Percentiles rank a stretch among this genome's conserved stretches.
Conservation (phyloP, 2,888 invertebrate genomes). For the Sesamia inferens region DNA sequence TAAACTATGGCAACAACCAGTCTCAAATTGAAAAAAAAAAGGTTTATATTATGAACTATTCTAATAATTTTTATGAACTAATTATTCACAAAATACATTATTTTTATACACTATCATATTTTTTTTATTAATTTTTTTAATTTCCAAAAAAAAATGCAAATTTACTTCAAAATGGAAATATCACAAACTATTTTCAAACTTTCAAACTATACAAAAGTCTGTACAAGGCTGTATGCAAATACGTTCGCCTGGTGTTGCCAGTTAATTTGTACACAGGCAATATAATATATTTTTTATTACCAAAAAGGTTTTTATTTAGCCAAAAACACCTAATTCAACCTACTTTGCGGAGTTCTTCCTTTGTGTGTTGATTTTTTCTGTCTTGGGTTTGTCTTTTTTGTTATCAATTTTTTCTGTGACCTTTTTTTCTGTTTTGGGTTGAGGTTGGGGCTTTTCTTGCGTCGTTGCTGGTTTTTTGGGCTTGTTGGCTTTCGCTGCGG, state of each 20-base stretch:
- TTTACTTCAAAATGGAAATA: conserved; percentile 62
- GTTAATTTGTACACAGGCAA: conserved; percentile 58
- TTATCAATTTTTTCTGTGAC: conserved; percentile 62
- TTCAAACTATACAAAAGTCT: conserved; percentile 62
- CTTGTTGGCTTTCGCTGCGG: conserved; percentile 85
- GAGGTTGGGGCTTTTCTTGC: conserved; percentile 62
- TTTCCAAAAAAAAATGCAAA: conserved; percentile 61
- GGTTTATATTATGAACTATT: conserved; percentile 10
- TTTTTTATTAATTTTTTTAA: conserved; percentile 42
- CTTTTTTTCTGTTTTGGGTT: conserved; percentile 63
- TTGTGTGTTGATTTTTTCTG: conserved; percentile 64
- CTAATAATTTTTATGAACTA: conserved; percentile 52
- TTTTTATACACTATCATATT: conserved; percentile 61
- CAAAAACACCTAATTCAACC: conserved; percentile 52
- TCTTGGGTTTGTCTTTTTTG: conserved; percentile 63
- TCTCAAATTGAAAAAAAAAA: conserved; percentile 49
- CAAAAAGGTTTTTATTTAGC: conserved; percentile 49
- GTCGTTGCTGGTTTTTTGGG: conserved; percentile 82
- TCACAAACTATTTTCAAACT: conserved; percentile 62
- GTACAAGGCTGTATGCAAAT: conserved; percentile 55
- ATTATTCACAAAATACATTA: conserved; percentile 66
- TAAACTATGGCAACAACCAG: background rate
- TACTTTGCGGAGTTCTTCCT: conserved; percentile 85
- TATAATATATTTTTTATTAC: conserved; percentile 38
- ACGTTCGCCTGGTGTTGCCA: conserved; percentile 44